Base-by-base conservation (phyloP, 1,140 invertebrate species). In the Sarcophaga bullata region DNA sequence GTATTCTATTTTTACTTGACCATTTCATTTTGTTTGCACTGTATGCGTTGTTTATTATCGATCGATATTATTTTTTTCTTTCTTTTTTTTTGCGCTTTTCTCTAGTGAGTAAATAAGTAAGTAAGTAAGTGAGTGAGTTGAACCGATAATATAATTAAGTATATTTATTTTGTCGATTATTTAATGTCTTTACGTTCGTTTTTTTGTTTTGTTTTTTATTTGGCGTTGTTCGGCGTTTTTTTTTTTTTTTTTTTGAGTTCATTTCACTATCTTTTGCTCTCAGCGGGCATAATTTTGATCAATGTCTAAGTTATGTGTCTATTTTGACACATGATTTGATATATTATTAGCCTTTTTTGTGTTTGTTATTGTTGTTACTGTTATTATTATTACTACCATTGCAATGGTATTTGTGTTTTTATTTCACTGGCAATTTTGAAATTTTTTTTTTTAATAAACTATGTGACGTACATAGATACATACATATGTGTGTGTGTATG, bases 231-330 rank as follows among this genome's bases (percentile, higher is more conserved):
- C 11, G 17, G 17, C 37, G 19, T 72, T 72, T 72, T 19, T 72
- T 6, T 72, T 10, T 62, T 62, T 62, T 62, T 62, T 76, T 17
- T 17, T 52, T 73, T 10, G 47, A 8, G 7, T 25, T 76, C 73
- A 15, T 50, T 78, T 78, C 48, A 50, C 75, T 50, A 78, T 78
- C 49, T 50, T 46, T 78, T 9, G 19, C 75, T 78, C 75, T 78
- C 75, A 50, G 75, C 75, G 75, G 75, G 75, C 75, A 78, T 78
- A 78, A 78, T 78, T 78, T 78, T 78, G 75, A 78, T 78, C 75
- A 78, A 78, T 78, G 75, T 78, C 75, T 78, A 50, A 50, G 48
- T 78, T 78, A 78, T 78, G 75, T 78, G 75, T 78, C 75, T 78
- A 78, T 78, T 78, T 78, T 78, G 75, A 78, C 75, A 78, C 75